A percentile compares a stretch with the other conserved stretches of the same genome.
phyloP scores from a whole-genome alignment of 2,113 vertebrate species.

The Microtus pennsylvanicus region DNA sequence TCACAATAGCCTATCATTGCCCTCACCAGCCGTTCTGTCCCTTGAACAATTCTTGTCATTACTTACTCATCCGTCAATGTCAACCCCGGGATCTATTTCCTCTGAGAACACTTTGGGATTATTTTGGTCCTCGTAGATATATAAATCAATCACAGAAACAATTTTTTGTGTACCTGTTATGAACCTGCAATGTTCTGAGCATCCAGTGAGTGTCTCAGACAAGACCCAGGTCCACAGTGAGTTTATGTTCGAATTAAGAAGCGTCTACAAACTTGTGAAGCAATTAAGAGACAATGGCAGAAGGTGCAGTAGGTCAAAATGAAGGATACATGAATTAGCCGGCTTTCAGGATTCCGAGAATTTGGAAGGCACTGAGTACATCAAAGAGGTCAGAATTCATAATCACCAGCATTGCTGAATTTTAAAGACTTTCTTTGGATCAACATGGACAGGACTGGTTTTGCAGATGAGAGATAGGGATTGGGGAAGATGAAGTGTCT shows the following conservation, averaged over 20 bases:
- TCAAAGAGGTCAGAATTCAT: constrained; percentile 23
- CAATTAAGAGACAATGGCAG: constrained; percentile 41
- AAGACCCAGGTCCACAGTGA: constrained; percentile 32
- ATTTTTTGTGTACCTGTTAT: constrained; percentile 49
- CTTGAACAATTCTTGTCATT: constrained; percentile 65
- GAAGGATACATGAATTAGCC: background rate
- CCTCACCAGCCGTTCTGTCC: constrained; percentile 44
- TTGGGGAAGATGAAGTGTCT: constrained; percentile 19
- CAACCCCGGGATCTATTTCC: constrained; percentile 58
- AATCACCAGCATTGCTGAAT: background rate
- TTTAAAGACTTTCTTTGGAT: background rate
- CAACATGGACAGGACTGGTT: constrained; percentile 35
- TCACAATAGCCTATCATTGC: constrained; percentile 64
- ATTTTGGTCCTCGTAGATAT: constrained; percentile 26
- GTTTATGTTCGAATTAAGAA: constrained; percentile 61
- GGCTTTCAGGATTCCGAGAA: constrained; percentile 24
- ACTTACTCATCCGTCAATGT: constrained; percentile 48
- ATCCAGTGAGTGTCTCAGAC: background rate
- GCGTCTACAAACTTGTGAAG: background rate
- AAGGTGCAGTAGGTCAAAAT: background rate
- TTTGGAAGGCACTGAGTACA: background rate
- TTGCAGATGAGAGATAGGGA: background rate
- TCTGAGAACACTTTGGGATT: constrained; percentile 66
- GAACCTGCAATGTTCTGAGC: constrained; percentile 13
- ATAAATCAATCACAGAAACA: constrained; percentile 61